Base-by-base conservation (phyloP, 2,888 invertebrate genomes). In the Tromatobia lineatoria region DNA sequence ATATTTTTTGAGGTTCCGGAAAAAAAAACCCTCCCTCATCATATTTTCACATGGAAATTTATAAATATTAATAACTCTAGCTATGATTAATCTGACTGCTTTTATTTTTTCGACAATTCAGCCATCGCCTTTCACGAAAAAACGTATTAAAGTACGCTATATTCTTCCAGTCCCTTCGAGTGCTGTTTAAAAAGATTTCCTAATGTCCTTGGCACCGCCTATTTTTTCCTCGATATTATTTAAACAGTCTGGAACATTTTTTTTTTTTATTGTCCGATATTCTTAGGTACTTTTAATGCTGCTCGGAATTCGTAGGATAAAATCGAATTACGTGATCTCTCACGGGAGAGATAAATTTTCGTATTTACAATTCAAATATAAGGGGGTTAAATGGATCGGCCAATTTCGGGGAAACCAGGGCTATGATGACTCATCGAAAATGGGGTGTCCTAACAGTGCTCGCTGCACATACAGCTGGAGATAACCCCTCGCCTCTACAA, bases 381-480 rank as follows among this genome's bases (percentile, higher is more conserved):
- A 20, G 18, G n/a, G 69, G 50, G 38, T 64, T 20, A 29, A 80
- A 67, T 57, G 59, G 47, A 50, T 38, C 54, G 42, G 23, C 29
- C 42, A 45, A 67, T 59, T 74, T 64, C n/a, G 42, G 15, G 52
- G 38, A 70, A 61, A 18, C 59, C n/a, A 70, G 38, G 15, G 20
- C 50, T 15, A 52, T 61, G 70, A 70, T 78, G 78, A 78, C 50
- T 70, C 78, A 61, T 70, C 69, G 78, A 61, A 70, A 61, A 70
- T 54, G 15, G 54, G 25, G n/a, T 77, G 45, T 57, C 29, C 67
- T 34, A 57, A 57, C 57, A 57, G 57, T 57, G 25, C 25, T 57
- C 7, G 57, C 57, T 25, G 57, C 66, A 18, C 70, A 70, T 76
- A 66, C 54, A 42, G 70, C 59, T 61, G 38, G 42, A 61, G 38